These are phyloP conservation scores for Mustelus asterias DNA, from an alignment of 2,113 vertebrate genomes.

Conservation along the genomic window DNA sequence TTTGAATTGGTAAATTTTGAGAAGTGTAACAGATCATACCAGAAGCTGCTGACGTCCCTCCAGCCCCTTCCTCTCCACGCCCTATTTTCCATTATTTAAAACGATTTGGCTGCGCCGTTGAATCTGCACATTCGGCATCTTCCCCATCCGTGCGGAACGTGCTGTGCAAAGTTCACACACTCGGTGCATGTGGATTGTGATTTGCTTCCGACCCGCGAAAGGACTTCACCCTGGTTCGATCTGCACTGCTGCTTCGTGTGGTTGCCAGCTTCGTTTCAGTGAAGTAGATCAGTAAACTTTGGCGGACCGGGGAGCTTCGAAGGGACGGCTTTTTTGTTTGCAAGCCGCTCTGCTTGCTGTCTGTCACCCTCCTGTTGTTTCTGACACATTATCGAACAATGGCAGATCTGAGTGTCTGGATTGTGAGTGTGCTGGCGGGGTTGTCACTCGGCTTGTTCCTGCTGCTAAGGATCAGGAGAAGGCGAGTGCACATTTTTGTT, in stretches of 20 bases:
- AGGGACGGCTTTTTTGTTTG: not conserved
- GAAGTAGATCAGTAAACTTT: not conserved
- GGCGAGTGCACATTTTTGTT: not conserved
- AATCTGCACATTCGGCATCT: not conserved
- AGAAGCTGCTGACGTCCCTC: not conserved
- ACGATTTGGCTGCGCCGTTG: not conserved
- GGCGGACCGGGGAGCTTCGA: not conserved
- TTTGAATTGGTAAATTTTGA: not conserved
- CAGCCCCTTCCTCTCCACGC: not conserved
- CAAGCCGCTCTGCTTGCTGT: too few relatives aligned
- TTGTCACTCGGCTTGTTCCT: constrained; percentile 1
- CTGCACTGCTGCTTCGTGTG: not conserved
- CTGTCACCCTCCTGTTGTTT: not conserved
- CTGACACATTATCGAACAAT: not conserved
- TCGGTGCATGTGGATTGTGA: too few relatives aligned
- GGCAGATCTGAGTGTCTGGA: not conserved
- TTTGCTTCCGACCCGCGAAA: not conserved
- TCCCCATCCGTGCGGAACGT: not conserved
- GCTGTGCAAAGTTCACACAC: not conserved
- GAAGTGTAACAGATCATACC: not conserved
- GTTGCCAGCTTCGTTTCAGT: not conserved
- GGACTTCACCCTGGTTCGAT: not conserved
- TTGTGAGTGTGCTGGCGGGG: not conserved
- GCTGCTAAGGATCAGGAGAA: constrained; percentile 24
- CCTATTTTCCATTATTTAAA: not conserved